Percentiles rank a stretch among this genome's conserved stretches.
phyloP scores from a whole-genome alignment of 2,888 invertebrate genomes.

The Heterodera filipjevi region DNA sequence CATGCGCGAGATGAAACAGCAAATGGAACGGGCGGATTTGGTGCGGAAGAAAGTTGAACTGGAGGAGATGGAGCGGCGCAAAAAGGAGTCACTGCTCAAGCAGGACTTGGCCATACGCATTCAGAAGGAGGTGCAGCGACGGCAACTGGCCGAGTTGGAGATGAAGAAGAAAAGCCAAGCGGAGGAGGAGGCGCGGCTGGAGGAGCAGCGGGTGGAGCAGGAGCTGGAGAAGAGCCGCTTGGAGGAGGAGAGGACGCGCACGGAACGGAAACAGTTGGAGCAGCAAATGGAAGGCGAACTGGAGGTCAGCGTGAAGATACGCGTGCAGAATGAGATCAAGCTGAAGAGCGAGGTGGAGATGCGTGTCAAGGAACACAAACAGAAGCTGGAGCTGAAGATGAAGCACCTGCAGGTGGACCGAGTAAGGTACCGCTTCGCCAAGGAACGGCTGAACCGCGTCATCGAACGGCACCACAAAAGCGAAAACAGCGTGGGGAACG shows the following conservation, averaged over 20 bases:
- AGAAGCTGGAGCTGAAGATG: background rate
- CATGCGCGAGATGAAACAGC: background rate
- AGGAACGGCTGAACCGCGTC: background rate
- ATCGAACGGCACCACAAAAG: background rate
- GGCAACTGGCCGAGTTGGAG: background rate
- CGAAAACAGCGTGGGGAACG: background rate
- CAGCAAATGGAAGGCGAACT: background rate
- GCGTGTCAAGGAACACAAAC: background rate
- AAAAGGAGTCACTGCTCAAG: background rate
- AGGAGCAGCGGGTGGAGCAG: background rate
- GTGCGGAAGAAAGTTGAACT: background rate
- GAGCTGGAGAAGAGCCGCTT: background rate
- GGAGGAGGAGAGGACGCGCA: background rate
- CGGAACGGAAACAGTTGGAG: background rate
- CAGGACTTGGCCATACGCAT: background rate
- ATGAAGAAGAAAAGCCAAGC: background rate
- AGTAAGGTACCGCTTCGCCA: background rate
- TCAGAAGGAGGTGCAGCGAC: background rate
- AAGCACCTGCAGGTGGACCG: background rate
- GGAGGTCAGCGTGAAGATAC: background rate
- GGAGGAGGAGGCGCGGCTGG: background rate
- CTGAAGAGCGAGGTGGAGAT: background rate
- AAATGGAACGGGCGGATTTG: background rate
- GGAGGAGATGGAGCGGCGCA: background rate
- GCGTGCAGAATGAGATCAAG: background rate